Evolutionary conservation across 1,140 invertebrate genomes (phyloP), one percentile per base, ranked within the genome.

Genomic region (Thrips palmi): DNA sequence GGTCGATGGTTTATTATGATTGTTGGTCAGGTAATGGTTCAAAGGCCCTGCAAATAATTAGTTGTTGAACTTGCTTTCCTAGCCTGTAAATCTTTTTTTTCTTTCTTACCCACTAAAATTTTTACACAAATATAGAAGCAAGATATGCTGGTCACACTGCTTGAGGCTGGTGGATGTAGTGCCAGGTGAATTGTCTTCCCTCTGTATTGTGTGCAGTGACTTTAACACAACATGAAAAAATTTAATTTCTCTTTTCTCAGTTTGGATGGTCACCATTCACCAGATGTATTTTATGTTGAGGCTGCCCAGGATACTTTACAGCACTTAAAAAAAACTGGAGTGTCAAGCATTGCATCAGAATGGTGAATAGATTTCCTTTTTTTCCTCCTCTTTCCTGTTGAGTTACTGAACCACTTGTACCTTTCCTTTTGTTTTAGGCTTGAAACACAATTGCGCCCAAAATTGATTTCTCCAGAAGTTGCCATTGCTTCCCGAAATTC

Each of bases 1-100:
- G 67, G 65, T 5, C 60, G 68, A 30, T 74, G 73, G 59, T 83
- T 77, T 57, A 59, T 84, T n/a, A 61, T 79, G 4, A 53, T 82
- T 23, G 72, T 79, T 36, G 76, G 75, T 6, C 68, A 77, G 44
- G 69, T 82, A 49, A 42, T n/a, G n/a, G n/a, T n/a, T n/a, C n/a
- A n/a, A n/a, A n/a, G n/a, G n/a, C n/a, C n/a, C n/a, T n/a, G n/a
- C n/a, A n/a, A n/a, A n/a, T n/a, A n/a, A 39, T 44, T 37, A 35
- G 20, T 20, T 45, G n/a, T 32, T n/a, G n/a, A 23, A 38, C n/a
- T 31, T 43, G 15, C 4, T 14, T 37, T 37, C 18, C 2, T 38
- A 12, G 19, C 7, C 25, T 23, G 10, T 45, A 22, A 29, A 34
- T 21, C 44, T 36, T 44, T 31, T 33, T 20, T 8, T 42, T 45